These are phyloP conservation scores for Thalassophryne amazonica DNA, from an alignment of 2,797 vertebrate genomes.

Conservation along the genomic window DNA sequence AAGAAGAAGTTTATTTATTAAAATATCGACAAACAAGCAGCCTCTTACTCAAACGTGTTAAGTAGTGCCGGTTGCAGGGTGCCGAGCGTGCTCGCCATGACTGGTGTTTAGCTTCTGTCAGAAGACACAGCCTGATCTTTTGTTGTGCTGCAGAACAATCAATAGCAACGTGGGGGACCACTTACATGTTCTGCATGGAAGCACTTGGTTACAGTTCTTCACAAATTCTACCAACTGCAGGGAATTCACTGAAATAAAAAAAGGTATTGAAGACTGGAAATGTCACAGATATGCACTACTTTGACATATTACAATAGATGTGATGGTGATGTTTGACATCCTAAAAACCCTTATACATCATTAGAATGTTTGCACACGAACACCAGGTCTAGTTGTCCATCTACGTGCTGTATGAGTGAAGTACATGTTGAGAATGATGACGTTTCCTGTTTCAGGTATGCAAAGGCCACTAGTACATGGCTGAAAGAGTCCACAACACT, in stretches of 20 bases:
- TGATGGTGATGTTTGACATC: slow-evolving; percentile 34
- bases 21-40: slow-evolving; percentile 17
- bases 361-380: slow-evolving; percentile 2
- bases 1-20: too few species aligned
- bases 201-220: slow-evolving; percentile 13
- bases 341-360: too few species aligned
- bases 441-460: too few species aligned
- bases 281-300: too few species aligned
- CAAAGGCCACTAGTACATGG: too few species aligned
- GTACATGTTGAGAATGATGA: too few species aligned
- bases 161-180: slow-evolving; percentile 66
- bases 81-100: slow-evolving; percentile 42
- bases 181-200: slow-evolving; percentile 64
- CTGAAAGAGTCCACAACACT: too few species aligned
- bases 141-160: slow-evolving; percentile 38
- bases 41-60: slow-evolving; percentile 20
- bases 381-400: too few species aligned
- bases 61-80: slow-evolving; percentile 41
- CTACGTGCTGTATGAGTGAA: too few species aligned
- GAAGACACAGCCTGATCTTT: slow-evolving; percentile 50
- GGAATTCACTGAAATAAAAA: slow-evolving; percentile 34
- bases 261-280: too few species aligned
- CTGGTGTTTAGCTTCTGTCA: slow-evolving; percentile 54
- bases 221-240: slow-evolving; percentile 44
- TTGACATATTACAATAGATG: too few species aligned